These are phyloP conservation scores for Mesaphorura yosii DNA, from an alignment of 1,140 invertebrate species.

Conservation along the genomic window DNA sequence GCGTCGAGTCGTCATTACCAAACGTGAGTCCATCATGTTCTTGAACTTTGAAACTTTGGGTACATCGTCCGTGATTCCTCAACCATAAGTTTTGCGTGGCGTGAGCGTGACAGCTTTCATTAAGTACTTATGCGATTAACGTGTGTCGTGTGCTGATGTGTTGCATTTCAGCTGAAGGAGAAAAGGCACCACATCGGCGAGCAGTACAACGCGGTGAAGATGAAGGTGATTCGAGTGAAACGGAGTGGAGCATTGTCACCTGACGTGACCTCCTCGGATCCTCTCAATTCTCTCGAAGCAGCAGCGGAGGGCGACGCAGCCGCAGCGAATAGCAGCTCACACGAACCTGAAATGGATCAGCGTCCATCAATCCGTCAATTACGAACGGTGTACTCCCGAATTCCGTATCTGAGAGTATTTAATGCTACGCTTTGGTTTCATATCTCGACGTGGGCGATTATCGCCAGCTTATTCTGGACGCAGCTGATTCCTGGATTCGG, in stretches of 20 bases:
- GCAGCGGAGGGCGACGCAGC: no score
- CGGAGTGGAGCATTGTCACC: neutral
- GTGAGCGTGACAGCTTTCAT: no score
- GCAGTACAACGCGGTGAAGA: constrained; percentile 21
- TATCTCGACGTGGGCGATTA: constrained; percentile 18
- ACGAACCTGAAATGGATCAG: neutral
- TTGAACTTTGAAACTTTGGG: no score
- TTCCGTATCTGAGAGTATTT: constrained; percentile 11
- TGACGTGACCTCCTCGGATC: neutral
- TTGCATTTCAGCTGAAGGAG: constrained; percentile 11
- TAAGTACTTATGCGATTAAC: no score
- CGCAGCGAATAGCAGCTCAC: no score
- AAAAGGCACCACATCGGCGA: neutral
- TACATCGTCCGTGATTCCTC: no score
- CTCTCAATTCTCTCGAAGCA: no score
- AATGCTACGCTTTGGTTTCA: constrained; percentile 27
- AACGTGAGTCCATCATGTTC: constrained; percentile 5
- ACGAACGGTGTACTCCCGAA: constrained; percentile 8
- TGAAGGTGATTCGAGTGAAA: constrained; percentile 15
- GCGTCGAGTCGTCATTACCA: constrained; percentile 18
- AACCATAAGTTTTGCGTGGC: no score
- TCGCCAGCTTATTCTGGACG: constrained; percentile 21
- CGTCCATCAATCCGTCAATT: neutral
- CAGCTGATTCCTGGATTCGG: constrained; percentile 28
- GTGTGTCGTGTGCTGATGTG: no score